A percentile compares a stretch with the other conserved stretches of the same genome.
phyloP scores from a whole-genome alignment of 2,888 invertebrate species.

The Cheilosia variabilis region DNA sequence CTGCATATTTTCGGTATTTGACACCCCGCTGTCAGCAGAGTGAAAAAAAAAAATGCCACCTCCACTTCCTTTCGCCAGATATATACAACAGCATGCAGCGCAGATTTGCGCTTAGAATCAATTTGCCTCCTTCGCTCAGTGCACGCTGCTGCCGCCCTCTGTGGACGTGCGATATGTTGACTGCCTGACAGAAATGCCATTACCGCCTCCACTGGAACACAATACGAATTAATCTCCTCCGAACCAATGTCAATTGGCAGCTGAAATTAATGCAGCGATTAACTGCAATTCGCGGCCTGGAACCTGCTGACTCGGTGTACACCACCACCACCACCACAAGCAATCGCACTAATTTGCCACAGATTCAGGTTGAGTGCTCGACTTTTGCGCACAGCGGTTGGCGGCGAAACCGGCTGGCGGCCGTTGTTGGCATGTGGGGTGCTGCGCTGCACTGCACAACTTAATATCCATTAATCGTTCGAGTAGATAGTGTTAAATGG shows the following conservation, averaged over 20 bases:
- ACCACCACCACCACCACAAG: constrained; percentile 29
- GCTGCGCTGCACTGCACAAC: constrained; percentile 19
- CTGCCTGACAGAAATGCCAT: constrained; percentile 74
- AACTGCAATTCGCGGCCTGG: constrained; percentile 74
- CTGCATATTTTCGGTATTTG: constrained; percentile 67
- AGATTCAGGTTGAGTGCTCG: constrained; percentile 61
- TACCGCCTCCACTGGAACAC: constrained; percentile 73
- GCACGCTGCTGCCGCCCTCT: constrained; percentile 29
- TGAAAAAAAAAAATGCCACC: constrained; percentile 54
- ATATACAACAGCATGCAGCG: background rate
- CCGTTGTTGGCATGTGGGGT: constrained; percentile 17
- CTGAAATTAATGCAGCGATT: constrained; percentile 75
- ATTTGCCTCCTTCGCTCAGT: constrained; percentile 58
- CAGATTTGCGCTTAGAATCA: constrained; percentile 50
- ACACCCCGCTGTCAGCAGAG: constrained; percentile 75
- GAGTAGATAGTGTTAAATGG: constrained; percentile 64
- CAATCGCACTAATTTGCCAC: constrained; percentile 71
- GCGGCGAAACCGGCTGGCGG: constrained; percentile 55
- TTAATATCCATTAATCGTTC: constrained; percentile 65
- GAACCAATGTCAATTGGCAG: constrained; percentile 75
- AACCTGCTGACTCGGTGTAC: constrained; percentile 66
- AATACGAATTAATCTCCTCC: constrained; percentile 73
- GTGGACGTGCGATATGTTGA: constrained; percentile 73
- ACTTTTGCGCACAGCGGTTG: constrained; percentile 29
- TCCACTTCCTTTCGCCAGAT: constrained; percentile 60